Base-by-base conservation (phyloP, 2,888 invertebrate species). In the Drosophila percnosoma region DNA sequence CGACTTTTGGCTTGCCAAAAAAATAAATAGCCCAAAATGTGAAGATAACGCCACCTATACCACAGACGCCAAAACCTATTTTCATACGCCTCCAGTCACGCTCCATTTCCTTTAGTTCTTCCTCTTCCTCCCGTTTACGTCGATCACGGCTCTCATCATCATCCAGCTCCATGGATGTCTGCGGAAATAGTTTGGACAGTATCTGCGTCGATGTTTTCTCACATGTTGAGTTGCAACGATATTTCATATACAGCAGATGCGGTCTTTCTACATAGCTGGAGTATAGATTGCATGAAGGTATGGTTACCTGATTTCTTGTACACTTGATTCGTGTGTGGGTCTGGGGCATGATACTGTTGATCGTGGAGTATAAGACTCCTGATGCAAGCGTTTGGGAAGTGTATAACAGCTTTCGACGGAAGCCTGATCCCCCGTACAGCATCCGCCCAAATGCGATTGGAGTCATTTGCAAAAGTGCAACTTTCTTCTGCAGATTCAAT, bases 11-110 rank as follows among this genome's bases (percentile, higher is more conserved):
- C 33, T 95, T 95, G 0, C 97, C 97, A 92, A 96, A 95, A 94
- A 95, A 95, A 83, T 96, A 94, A 54, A 96, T 93, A 38, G 96
- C 91, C 93, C 95, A 95, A 2, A 95, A 92, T 4, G 95, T 95
- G 83, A 95, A 93, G 33, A 95, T 91, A 0, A 94, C 93, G 48
- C 95, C 93, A 0, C 95, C 94, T 2, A 95, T 93, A 31, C 96
- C 96, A 77, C 96, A 95, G 27, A 92, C 61, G 2, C 93, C 94
- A 83, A 95, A 95, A 6, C 95, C 94, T 49, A 95, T 94, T 92
- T 96, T 96, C 95, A 96, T 96, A 78, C 95, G 94, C 81, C 94
- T 95, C 95, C 96, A 96, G 80, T 96, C 95, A 60, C 95, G 95
- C 82, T 96, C 95, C 91, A 95, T 94, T 88, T 95, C 95, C 82